A percentile compares a stretch with the other conserved stretches of the same genome.
Conservation (phyloP, 1,140 invertebrate genomes). For the Grapholita molesta region DNA sequence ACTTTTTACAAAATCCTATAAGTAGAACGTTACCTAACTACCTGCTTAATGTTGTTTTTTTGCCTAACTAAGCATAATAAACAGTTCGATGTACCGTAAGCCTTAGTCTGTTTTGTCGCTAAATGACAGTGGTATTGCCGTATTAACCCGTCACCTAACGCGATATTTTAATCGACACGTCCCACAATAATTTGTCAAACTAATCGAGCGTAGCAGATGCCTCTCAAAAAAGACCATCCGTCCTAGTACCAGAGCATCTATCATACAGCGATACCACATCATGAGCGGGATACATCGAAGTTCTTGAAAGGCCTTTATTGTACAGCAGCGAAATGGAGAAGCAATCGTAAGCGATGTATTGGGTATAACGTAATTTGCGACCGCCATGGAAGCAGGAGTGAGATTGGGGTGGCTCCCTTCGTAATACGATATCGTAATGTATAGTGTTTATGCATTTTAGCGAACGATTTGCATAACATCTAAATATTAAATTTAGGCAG, state of each 20-base stretch:
- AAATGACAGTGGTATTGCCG: background rate
- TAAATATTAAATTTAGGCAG: conserved; percentile 21
- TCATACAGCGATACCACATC: background rate
- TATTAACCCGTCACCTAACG: conserved; percentile 10
- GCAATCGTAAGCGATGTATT: background rate
- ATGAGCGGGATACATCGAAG: background rate
- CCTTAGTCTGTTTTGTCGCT: background rate
- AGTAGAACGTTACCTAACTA: background rate
- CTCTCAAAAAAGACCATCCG: conserved; percentile 33
- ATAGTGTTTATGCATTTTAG: conserved; percentile 38
- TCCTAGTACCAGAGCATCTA: background rate
- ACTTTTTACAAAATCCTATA: background rate
- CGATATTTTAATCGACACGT: conserved; percentile 13
- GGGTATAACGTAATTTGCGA: background rate
- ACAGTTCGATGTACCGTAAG: background rate
- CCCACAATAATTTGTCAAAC: conserved; percentile 24
- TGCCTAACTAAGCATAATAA: background rate
- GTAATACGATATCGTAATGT: conserved; percentile 25
- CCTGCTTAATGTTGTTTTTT: background rate
- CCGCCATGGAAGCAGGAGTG: background rate
- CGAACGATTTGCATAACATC: conserved; percentile 27
- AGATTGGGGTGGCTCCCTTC: background rate
- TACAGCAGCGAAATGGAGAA: background rate
- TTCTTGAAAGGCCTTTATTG: background rate
- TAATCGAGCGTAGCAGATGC: conserved; percentile 50